Conservation (phyloP, 2,797 vertebrate species). For the Notolepis coatsorum region DNA sequence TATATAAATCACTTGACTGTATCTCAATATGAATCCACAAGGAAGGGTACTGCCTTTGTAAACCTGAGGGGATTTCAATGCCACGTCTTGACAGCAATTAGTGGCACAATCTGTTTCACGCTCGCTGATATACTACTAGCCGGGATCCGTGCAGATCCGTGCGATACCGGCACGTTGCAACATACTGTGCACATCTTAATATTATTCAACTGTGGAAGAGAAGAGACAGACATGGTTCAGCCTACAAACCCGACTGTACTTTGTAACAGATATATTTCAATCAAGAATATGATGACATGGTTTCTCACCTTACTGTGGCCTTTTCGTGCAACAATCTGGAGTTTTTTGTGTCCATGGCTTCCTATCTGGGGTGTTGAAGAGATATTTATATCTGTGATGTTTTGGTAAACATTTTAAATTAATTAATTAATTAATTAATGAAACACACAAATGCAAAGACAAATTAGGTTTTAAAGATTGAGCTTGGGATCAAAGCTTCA, state of each 20-base stretch:
- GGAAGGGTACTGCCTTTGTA: constrained; percentile 66
- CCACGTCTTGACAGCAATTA: constrained; percentile 82
- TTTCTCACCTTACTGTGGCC: constrained; percentile 94
- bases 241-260: constrained; percentile 67
- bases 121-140: constrained; percentile 76
- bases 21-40: constrained; percentile 77
- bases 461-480: constrained; percentile 50
- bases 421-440: constrained; percentile 32
- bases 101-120: constrained; percentile 81
- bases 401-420: constrained; percentile 64
- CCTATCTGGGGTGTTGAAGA: constrained; percentile 73
- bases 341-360: constrained; percentile 83
- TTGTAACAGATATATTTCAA: constrained; percentile 72
- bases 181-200: constrained; percentile 78
- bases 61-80: constrained; percentile 77
- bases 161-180: constrained; percentile 65
- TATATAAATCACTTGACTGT: constrained; percentile 58
- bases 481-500: constrained; percentile 27
- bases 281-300: constrained; percentile 73
- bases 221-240: constrained; percentile 66
- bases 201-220: constrained; percentile 75
- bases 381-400: constrained; percentile 74
- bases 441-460: constrained; percentile 34
- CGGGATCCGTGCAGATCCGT: constrained; percentile 74
- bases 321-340: constrained; percentile 90